These are phyloP conservation scores for Smittia aterrima DNA, from an alignment of 2,888 invertebrate genomes.

Conservation along the genomic window DNA sequence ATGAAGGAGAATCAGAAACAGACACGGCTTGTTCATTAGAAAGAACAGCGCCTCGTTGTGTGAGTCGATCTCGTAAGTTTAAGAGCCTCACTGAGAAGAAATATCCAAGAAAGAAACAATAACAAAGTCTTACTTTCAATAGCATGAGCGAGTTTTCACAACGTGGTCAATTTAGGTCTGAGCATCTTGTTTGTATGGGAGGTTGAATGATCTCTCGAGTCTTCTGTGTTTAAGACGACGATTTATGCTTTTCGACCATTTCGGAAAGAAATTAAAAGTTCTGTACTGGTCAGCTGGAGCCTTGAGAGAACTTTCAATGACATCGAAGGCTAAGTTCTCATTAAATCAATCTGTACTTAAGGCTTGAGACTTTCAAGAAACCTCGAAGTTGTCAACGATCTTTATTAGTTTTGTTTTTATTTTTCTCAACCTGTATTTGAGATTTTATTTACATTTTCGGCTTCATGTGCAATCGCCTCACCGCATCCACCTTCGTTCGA, in stretches of 20 bases:
- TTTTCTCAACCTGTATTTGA: too few species aligned
- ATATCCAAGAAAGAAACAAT: constrained; percentile 4
- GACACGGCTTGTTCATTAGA: constrained; percentile 27
- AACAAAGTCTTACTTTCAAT: constrained; percentile 38
- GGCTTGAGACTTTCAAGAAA: too few species aligned
- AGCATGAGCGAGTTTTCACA: constrained; percentile 7
- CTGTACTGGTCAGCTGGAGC: neutral
- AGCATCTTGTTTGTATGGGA: neutral
- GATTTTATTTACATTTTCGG: too few species aligned
- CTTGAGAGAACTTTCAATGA: too few species aligned
- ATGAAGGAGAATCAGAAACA: constrained; percentile 8
- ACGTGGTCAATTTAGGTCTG: constrained; percentile 26
- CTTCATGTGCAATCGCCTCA: too few species aligned
- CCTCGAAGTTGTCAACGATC: too few species aligned
- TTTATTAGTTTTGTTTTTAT: too few species aligned
- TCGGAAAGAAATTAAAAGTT: neutral
- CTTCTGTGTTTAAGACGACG: neutral
- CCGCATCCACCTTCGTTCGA: neutral
- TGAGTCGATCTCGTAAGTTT: constrained; percentile 16
- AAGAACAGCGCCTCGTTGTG: constrained; percentile 15
- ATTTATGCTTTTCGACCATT: neutral
- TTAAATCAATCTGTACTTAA: too few species aligned
- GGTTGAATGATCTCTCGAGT: constrained; percentile 37
- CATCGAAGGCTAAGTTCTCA: too few species aligned
- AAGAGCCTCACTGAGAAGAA: neutral